phyloP scores from a whole-genome alignment of 1,140 invertebrate genomes.

The Drosophila nigrodunni region DNA sequence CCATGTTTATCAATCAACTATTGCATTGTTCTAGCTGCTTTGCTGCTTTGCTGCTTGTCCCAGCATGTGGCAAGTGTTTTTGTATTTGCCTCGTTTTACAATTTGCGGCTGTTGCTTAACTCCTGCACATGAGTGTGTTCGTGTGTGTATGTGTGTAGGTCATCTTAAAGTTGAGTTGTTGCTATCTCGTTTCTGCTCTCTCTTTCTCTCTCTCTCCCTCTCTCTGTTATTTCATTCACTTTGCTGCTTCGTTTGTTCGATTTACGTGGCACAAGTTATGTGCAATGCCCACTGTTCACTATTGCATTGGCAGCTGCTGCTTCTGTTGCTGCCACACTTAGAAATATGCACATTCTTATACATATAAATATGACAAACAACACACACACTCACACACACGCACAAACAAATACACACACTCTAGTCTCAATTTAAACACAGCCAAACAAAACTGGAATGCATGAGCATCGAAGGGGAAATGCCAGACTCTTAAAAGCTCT shows the following conservation, averaged over 20 bases:
- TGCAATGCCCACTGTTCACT: conserved; percentile 38
- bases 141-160: conserved; percentile 23
- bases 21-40: conserved; percentile 44
- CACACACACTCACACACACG: conserved; percentile 8
- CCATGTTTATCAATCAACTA: conserved; percentile 74
- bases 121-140: neutral
- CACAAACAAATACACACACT: neutral
- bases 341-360: conserved; percentile 20
- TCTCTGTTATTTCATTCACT: conserved; percentile 34
- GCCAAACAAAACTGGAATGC: neutral
- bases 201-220: neutral
- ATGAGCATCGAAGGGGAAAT: too few species aligned
- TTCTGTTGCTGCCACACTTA: neutral
- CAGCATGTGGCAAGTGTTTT: conserved; percentile 58
- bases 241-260: conserved; percentile 18
- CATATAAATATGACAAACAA: conserved; percentile 36
- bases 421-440: neutral
- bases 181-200: neutral
- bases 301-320: conserved; percentile 17
- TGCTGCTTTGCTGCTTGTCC: conserved; percentile 38
- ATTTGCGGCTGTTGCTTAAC: conserved; percentile 55
- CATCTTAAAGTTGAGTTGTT: conserved; percentile 41
- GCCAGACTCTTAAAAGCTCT: too few species aligned
- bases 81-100: conserved; percentile 29
- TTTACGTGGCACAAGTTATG: conserved; percentile 46